A percentile compares a stretch with the other conserved stretches of the same genome.
phyloP scores from a whole-genome alignment of 2,797 vertebrate genomes.

The Arnoldichthys spilopterus region DNA sequence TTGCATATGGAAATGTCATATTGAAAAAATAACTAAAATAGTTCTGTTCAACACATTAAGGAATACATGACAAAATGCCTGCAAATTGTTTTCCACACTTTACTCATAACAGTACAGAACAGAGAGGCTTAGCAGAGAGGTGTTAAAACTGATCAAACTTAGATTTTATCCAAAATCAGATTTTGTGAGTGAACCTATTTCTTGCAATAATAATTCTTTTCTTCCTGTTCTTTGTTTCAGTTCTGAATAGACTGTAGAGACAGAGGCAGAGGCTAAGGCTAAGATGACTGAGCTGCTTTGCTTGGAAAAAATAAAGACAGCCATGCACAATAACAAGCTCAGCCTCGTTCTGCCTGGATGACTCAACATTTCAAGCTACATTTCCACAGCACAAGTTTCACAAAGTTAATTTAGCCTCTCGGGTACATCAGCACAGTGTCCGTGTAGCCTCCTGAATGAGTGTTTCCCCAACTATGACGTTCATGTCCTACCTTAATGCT shows the following conservation, averaged over 20 bases:
- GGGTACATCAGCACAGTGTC: not conserved
- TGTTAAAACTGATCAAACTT: not conserved
- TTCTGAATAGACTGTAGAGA: no score
- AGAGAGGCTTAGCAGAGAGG: not conserved
- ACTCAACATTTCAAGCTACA: slow-evolving; percentile 39
- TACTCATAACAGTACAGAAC: not conserved
- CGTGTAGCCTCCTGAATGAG: slow-evolving; percentile 1
- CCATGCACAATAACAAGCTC: slow-evolving; percentile 34
- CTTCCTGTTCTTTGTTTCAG: not conserved
- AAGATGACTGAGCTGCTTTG: not conserved
- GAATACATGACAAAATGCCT: not conserved
- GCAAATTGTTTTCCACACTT: not conserved
- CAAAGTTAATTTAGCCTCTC: slow-evolving; percentile 25
- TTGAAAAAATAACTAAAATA: not conserved
- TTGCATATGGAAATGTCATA: not conserved
- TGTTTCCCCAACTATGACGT: not conserved
- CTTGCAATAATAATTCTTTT: not conserved
- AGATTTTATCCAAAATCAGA: not conserved
- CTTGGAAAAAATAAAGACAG: slow-evolving; percentile 6
- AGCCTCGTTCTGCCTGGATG: slow-evolving; percentile 28
- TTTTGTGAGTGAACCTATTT: not conserved
- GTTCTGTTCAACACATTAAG: not conserved
- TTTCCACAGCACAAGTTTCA: not conserved
- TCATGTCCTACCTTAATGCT: not conserved
- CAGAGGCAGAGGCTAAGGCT: not conserved